Conservation (phyloP, 2,888 invertebrate species). For the Clitarchus hookeri region DNA sequence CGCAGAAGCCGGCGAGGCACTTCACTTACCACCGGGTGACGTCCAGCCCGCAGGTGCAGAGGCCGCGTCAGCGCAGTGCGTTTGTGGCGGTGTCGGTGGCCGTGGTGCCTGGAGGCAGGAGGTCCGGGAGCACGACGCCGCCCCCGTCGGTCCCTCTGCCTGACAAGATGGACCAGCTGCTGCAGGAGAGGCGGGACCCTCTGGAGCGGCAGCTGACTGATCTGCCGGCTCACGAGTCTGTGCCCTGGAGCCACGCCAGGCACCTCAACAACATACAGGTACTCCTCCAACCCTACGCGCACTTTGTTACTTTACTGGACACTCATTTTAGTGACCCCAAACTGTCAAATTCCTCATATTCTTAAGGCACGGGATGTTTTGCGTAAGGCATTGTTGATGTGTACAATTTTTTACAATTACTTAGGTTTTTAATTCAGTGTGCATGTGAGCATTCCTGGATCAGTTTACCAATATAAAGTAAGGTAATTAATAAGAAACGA, state of each 20-base stretch:
- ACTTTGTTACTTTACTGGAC: too few species aligned
- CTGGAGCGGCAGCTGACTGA: slow-evolving; percentile 40
- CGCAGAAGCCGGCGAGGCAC: slow-evolving; percentile 36
- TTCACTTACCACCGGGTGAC: slow-evolving; percentile 44
- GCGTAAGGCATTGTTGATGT: too few species aligned
- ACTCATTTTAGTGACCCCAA: too few species aligned
- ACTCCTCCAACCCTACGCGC: background rate
- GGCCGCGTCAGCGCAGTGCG: slow-evolving; percentile 35
- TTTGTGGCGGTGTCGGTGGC: slow-evolving; percentile 40
- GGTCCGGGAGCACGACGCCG: background rate
- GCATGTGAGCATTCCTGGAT: too few species aligned
- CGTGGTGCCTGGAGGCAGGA: background rate
- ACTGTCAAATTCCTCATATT: too few species aligned
- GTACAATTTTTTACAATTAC: too few species aligned
- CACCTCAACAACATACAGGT: slow-evolving; percentile 42
- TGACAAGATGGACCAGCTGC: slow-evolving; percentile 35
- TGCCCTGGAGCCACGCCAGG: slow-evolving; percentile 40
- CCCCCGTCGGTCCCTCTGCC: slow-evolving; percentile 21
- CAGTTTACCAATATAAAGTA: too few species aligned
- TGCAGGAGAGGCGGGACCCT: slow-evolving; percentile 31
- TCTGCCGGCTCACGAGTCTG: slow-evolving; percentile 28
- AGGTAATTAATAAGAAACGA: too few species aligned
- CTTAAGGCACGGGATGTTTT: too few species aligned
- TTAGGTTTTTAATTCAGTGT: too few species aligned
- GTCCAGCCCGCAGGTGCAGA: slow-evolving; percentile 39